phyloP scores from a whole-genome alignment of 2,888 invertebrate species.

The Oithona nana region DNA sequence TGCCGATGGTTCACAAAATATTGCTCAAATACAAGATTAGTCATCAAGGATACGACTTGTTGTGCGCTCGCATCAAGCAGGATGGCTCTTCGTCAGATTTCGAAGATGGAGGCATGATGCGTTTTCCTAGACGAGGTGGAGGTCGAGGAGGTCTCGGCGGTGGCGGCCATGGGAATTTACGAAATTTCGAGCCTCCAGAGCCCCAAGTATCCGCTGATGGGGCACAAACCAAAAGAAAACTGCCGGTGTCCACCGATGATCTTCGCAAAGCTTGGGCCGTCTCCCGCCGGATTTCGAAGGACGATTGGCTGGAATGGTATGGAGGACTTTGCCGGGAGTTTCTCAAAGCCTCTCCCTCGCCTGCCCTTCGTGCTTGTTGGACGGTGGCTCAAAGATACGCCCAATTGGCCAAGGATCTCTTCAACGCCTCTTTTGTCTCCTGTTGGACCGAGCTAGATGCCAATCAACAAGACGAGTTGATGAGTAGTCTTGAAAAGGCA shows the following conservation, averaged over 20 bases:
- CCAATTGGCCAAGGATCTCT: slow-evolving; percentile 81
- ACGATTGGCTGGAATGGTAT: slow-evolving; percentile 98
- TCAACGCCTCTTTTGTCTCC: slow-evolving; percentile 96
- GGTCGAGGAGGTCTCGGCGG: too few species aligned
- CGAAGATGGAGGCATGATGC: slow-evolving; percentile 3
- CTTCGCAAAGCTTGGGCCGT: slow-evolving; percentile 82
- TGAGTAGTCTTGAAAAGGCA: slow-evolving; percentile 68
- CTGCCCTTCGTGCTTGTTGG: slow-evolving; percentile 78
- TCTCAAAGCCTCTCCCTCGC: slow-evolving; percentile 83
- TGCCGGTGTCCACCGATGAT: slow-evolving; percentile 57
- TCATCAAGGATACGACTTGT: slow-evolving; percentile 53
- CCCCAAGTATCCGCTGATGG: neutral
- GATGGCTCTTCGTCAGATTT: neutral
- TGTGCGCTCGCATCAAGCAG: slow-evolving; percentile 32
- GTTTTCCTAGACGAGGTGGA: neutral
- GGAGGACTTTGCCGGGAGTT: slow-evolving; percentile 75
- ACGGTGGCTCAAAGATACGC: slow-evolving; percentile 82
- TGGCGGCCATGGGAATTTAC: neutral
- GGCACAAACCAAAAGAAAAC: neutral
- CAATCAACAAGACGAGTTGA: slow-evolving; percentile 58
- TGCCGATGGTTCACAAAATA: slow-evolving; percentile 71
- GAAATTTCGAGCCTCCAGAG: neutral
- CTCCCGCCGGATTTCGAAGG: slow-evolving; percentile 75
- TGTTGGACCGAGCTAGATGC: slow-evolving; percentile 90
- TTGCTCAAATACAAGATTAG: slow-evolving; percentile 56